Evolutionary conservation across 2,113 vertebrate genomes (phyloP).

Genomic region (Oncorhynchus keta): DNA sequence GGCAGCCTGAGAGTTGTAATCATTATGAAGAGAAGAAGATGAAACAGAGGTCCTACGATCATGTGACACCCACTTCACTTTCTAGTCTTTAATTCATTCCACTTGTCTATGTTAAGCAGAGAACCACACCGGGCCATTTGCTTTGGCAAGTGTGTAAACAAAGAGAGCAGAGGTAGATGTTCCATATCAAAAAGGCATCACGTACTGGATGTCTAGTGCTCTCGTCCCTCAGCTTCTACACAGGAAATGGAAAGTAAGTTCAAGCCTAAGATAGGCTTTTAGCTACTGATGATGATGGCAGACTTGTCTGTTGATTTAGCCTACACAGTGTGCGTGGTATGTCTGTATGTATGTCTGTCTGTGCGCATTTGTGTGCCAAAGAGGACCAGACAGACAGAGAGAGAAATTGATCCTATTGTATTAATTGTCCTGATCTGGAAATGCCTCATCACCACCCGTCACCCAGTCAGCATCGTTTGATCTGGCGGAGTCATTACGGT

Average conservation of each 20-base stretch:
- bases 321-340: constrained; percentile 1
- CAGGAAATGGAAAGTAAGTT: constrained; percentile 70
- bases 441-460: neutral
- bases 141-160: no score
- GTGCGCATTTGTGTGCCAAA: neutral
- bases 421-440: neutral
- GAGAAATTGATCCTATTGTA: constrained; percentile 1
- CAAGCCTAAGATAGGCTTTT: constrained; percentile 46
- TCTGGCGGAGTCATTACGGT: neutral
- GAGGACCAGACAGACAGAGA: constrained; percentile 14
- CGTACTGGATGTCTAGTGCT: constrained; percentile 22
- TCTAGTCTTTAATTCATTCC: constrained; percentile 33
- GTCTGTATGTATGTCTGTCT: no score
- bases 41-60: constrained; percentile 14
- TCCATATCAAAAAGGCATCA: constrained; percentile 39
- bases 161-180: constrained; percentile 4
- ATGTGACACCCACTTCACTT: constrained; percentile 20
- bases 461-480: neutral
- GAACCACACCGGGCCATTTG: no score
- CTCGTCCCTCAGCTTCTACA: constrained; percentile 48
- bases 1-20: constrained; percentile 41
- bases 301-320: constrained; percentile 23
- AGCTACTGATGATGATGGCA: constrained; percentile 34
- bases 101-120: constrained; percentile 20
- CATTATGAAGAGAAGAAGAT: constrained; percentile 36